Conservation (phyloP, 2,888 invertebrate species). For the Gymnocheta viridis region DNA sequence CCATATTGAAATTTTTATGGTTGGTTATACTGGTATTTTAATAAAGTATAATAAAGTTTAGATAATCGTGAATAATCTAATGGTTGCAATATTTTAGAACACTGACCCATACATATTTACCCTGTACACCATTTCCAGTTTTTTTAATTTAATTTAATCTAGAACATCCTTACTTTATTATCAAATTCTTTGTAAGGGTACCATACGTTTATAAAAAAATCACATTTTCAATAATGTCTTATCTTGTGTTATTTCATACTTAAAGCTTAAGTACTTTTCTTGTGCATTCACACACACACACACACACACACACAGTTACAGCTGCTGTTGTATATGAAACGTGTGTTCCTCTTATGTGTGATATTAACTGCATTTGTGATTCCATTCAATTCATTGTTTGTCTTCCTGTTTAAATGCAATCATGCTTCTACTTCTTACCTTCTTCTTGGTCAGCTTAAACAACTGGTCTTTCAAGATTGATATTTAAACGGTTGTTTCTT, state of each 20-base stretch:
- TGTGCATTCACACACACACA: background rate
- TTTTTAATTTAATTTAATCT: too few species aligned
- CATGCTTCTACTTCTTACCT: conserved; percentile 2
- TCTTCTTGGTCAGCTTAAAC: conserved; percentile 18
- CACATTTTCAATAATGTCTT: conserved; percentile 22
- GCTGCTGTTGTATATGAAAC: conserved; percentile 1
- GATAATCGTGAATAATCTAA: too few species aligned
- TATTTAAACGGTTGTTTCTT: conserved; percentile 68
- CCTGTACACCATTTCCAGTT: too few species aligned
- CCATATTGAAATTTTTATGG: too few species aligned
- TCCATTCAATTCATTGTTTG: conserved; percentile 23
- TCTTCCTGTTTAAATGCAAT: conserved; percentile 48
- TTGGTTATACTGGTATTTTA: too few species aligned
- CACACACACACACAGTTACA: background rate
- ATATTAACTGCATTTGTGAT: conserved; percentile 19
- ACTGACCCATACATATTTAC: too few species aligned
- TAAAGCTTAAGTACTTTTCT: conserved; percentile 28
- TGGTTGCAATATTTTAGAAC: too few species aligned
- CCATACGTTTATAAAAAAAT: background rate
- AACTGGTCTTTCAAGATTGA: conserved; percentile 66
- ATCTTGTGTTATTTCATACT: conserved; percentile 33
- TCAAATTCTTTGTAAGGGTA: too few species aligned
- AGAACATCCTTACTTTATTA: background rate
- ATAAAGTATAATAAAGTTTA: too few species aligned
- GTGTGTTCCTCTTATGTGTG: background rate